Percentiles rank a stretch among this genome's conserved stretches.
phyloP scores from a whole-genome alignment of 2,797 vertebrate genomes.

The Odontamblyopus rebecca region DNA sequence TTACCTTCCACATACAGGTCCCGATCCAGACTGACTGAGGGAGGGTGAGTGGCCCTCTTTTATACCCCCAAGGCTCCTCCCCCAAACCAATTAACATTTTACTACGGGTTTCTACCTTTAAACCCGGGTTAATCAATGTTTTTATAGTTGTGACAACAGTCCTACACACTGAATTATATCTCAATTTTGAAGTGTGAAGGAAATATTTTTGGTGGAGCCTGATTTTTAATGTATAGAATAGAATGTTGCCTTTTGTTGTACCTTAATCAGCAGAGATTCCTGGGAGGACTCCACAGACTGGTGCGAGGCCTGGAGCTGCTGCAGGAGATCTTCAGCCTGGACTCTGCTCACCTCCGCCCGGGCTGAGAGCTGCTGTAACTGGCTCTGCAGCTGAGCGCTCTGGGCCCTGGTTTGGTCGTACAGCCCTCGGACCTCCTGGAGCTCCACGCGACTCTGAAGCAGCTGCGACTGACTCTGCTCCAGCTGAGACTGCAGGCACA shows the following conservation, averaged over 20 bases:
- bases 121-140: too few species aligned
- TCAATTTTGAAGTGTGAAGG: too few species aligned
- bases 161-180: too few species aligned
- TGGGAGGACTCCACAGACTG: constrained; percentile 71
- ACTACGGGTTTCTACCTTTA: too few species aligned
- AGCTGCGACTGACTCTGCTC: constrained; percentile 41
- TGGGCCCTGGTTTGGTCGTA: constrained; percentile 1
- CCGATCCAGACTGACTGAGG: too few species aligned
- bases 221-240: neutral
- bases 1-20: too few species aligned
- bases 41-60: too few species aligned
- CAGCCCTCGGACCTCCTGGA: constrained; percentile 49
- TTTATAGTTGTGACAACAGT: too few species aligned
- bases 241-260: constrained; percentile 32
- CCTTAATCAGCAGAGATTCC: constrained; percentile 82
- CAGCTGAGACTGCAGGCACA: constrained; percentile 26
- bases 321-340: constrained; percentile 65
- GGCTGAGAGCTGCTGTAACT: constrained; percentile 65
- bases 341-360: constrained; percentile 42
- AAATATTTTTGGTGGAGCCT: too few species aligned
- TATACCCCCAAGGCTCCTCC: too few species aligned
- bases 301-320: constrained; percentile 72
- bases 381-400: neutral
- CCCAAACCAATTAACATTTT: too few species aligned
- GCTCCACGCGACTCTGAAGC: constrained; percentile 46